Evolutionary conservation across 2,113 vertebrate species (phyloP), one percentile per base, ranked within the genome.

Genomic region (Eudyptes chrysolophus): DNA sequence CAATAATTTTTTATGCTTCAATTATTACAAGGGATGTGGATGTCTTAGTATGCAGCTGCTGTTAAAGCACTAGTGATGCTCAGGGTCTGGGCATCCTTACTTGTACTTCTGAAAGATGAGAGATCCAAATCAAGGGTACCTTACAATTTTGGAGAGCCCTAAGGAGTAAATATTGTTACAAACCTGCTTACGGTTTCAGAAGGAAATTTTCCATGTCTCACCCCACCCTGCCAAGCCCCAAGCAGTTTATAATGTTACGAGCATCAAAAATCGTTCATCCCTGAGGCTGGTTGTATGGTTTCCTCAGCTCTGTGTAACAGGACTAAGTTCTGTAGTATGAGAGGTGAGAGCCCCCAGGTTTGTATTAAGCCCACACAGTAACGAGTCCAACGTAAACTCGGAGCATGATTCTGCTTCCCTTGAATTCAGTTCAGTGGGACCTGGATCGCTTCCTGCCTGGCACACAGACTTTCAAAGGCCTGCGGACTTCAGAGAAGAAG

Each of bases 1-100:
- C 29, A 82, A 11, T 87, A 84, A 62, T 87, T 77, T 88, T 64
- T 91, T 69, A 92, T 92, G 89, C 84, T 88, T 97, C 94, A 74
- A 2, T 68, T 97, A 72, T 72, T 82, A 61, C 1, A 10, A 76
- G 75, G 62, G 87, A 95, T 83, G 71, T 54, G 54, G 62, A 82
- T 77, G n/a, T 84, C 68, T 93, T 72, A 52, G 49, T n/a, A 72
- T 7, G 6, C 25, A 94, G 71, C 78, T 96, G 57, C 74, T 82
- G 42, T 44, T 66, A 82, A 89, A 90, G 61, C 66, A 54, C 9
- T 5, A 1, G 46, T 64, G 81, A 72, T 36, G 57, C 44, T 70
- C 55, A 52, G 52, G 7, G 8, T 81, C 76, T 91, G 75, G 54
- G 51, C 18, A 70, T 88, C 62, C 32, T 72, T 72, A 36, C 58